phyloP scores from a whole-genome alignment of 2,113 vertebrate genomes.

The Eptesicus fuscus region DNA sequence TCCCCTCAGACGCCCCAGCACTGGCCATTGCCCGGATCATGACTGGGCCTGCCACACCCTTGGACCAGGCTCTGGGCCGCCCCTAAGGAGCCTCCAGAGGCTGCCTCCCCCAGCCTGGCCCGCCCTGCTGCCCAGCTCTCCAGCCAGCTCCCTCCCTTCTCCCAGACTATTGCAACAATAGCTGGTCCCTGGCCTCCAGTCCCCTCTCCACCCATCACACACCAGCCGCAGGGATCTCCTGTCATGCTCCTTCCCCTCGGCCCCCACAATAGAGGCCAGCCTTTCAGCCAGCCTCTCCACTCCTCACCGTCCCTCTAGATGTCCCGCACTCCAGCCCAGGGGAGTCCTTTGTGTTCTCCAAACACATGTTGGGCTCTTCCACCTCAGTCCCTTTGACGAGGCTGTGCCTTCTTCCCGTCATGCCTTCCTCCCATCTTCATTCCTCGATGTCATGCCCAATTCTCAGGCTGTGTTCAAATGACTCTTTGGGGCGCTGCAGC shows the following conservation, averaged over 20 bases:
- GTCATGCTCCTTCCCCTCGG: neutral
- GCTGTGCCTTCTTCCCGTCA: neutral
- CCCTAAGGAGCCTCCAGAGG: conserved; percentile 61
- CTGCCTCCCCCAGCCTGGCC: conserved; percentile 66
- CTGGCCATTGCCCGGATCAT: conserved; percentile 56
- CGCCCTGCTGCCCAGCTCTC: conserved; percentile 44
- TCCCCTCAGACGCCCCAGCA: conserved; percentile 54
- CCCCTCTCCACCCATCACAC: conserved; percentile 22
- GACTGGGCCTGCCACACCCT: conserved; percentile 72
- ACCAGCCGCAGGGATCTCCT: neutral
- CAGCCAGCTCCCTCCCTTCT: conserved; percentile 56
- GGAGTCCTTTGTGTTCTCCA: neutral
- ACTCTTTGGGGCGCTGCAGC: neutral
- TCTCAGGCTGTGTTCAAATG: neutral
- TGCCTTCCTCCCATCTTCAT: neutral
- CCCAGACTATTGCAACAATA: conserved; percentile 62
- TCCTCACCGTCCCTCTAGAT: neutral
- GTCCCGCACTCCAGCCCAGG: no score
- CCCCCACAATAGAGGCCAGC: neutral
- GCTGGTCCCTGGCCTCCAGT: conserved; percentile 26
- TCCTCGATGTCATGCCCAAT: neutral
- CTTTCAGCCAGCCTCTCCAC: neutral
- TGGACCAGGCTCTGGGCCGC: conserved; percentile 50
- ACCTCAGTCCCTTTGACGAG: neutral
- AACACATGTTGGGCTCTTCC: neutral